Evolutionary conservation across 2,113 vertebrate species (phyloP).

Genomic region (Crypturellus undulatus): DNA sequence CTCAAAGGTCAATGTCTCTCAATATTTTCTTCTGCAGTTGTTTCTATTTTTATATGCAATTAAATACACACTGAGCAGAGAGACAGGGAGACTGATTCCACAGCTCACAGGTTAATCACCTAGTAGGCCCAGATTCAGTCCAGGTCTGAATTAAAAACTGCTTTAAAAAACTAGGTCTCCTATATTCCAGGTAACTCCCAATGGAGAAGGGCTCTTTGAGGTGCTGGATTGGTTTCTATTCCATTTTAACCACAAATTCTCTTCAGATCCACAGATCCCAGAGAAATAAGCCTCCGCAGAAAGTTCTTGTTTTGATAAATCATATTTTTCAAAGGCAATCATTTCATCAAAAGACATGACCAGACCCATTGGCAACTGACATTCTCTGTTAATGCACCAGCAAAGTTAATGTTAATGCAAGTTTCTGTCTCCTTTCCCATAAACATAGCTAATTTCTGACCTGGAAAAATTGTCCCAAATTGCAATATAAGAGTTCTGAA

Average conservation of each 20-base stretch:
- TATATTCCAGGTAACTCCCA: not conserved
- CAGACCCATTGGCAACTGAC: not conserved
- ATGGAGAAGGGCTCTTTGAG: not conserved
- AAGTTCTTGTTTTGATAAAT: not conserved
- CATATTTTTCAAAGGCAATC: not conserved
- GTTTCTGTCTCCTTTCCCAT: not conserved
- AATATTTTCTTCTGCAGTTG: not conserved
- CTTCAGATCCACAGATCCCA: not conserved
- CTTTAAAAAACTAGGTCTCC: not conserved
- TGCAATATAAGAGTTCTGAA: not conserved
- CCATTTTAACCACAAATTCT: not conserved
- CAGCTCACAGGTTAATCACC: not conserved
- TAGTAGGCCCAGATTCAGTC: not conserved
- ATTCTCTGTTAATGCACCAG: not conserved
- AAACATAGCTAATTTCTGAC: not conserved
- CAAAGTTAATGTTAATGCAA: not conserved
- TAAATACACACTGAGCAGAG: not conserved
- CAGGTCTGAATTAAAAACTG: not conserved
- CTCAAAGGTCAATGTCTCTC: not conserved
- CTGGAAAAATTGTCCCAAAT: not conserved
- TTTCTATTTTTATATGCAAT: not conserved
- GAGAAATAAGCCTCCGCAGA: not conserved
- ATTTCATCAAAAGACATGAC: not conserved
- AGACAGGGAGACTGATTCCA: not conserved
- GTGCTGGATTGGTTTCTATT: not conserved